phyloP scores from a whole-genome alignment of 1,140 invertebrate species.

The Micrasema longulum region DNA sequence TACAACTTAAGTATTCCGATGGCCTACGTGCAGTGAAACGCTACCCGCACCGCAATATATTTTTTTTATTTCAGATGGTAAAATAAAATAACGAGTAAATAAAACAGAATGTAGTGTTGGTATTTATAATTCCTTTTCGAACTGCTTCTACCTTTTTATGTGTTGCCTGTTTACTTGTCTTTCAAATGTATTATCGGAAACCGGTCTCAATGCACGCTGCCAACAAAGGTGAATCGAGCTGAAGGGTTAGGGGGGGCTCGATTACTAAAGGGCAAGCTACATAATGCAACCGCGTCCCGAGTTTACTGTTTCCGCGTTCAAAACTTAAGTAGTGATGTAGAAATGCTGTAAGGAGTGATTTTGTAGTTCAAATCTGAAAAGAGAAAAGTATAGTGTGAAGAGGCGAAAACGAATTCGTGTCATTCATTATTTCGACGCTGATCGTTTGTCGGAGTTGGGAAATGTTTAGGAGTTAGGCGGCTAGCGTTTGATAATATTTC shows the following conservation, averaged over 20 bases:
- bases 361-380: background rate
- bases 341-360: background rate
- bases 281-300: background rate
- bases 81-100: no score
- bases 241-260: conserved; percentile 8
- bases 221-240: conserved; percentile 8
- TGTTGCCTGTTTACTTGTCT: no score
- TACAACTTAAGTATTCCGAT: no score
- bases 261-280: background rate
- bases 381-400: background rate
- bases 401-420: background rate
- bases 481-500: background rate
- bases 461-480: background rate
- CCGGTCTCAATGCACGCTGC: conserved; percentile 1
- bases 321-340: no score
- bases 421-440: background rate
- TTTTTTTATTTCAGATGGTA: no score
- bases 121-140: no score
- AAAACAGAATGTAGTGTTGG: no score
- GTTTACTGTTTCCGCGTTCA: background rate
- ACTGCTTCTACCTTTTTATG: no score
- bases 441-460: background rate
- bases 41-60: no score
- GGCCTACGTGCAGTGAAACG: no score
- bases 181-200: background rate